phyloP scores from a whole-genome alignment of 2,113 vertebrate genomes.

The Sinocyclocheilus anophthalmus region DNA sequence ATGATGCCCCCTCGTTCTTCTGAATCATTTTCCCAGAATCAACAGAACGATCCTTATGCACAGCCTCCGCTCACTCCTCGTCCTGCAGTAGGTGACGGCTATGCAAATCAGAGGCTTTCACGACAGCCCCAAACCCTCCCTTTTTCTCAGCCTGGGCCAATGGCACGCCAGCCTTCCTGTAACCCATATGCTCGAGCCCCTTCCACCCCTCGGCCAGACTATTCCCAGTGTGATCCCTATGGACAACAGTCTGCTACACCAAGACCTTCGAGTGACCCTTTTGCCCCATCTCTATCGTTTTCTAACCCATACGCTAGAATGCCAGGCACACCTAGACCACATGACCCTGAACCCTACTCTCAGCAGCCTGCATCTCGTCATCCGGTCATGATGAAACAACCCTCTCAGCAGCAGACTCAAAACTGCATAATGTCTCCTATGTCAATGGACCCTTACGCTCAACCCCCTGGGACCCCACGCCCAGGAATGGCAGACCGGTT shows the following conservation, averaged over 20 bases:
- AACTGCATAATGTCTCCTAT: slow-evolving; percentile 74
- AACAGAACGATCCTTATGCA: slow-evolving; percentile 81
- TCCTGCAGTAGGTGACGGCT: slow-evolving; percentile 81
- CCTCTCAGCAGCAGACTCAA: slow-evolving; percentile 62
- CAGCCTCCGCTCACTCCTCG: slow-evolving; percentile 85
- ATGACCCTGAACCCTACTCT: slow-evolving; percentile 77
- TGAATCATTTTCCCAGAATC: slow-evolving; percentile 83
- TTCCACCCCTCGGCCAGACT: slow-evolving; percentile 76
- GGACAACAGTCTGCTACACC: slow-evolving; percentile 28
- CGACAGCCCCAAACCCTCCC: slow-evolving; percentile 79
- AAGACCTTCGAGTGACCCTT: slow-evolving; percentile 61
- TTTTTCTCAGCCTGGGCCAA: slow-evolving; percentile 82
- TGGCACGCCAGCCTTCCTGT: slow-evolving; percentile 79
- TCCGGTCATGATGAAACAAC: slow-evolving; percentile 71
- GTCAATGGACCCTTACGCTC: slow-evolving; percentile 81
- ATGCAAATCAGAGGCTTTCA: slow-evolving; percentile 80
- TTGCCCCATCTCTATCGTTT: slow-evolving; percentile 74
- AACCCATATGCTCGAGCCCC: slow-evolving; percentile 83
- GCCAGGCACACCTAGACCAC: slow-evolving; percentile 73
- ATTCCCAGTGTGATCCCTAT: slow-evolving; percentile 68
- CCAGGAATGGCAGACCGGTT: slow-evolving; percentile 72
- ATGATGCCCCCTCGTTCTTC: slow-evolving; percentile 77
- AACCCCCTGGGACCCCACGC: slow-evolving; percentile 73
- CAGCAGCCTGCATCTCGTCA: slow-evolving; percentile 70
- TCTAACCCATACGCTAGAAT: slow-evolving; percentile 81